Percentiles rank a stretch among this genome's conserved stretches.
These are phyloP conservation scores for Fragum whitleyi DNA, from an alignment of 2,888 invertebrate genomes.

Conservation along the genomic window DNA sequence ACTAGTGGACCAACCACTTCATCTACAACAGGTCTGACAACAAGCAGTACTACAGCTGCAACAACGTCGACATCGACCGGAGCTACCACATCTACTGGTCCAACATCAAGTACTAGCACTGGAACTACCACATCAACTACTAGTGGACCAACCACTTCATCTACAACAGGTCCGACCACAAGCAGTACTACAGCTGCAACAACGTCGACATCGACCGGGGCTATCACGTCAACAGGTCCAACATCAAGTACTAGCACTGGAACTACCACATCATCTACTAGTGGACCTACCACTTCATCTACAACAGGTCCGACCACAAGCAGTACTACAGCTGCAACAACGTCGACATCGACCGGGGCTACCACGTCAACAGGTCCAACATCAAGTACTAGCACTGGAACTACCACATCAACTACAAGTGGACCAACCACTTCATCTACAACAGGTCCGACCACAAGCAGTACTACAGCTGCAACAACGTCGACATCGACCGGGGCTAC, in stretches of 20 bases:
- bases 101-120: constrained; percentile 17
- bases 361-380: neutral
- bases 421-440: neutral
- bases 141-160: neutral
- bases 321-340: neutral
- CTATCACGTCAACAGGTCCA: neutral
- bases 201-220: neutral
- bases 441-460: neutral
- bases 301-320: constrained; percentile 2
- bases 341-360: neutral
- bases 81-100: neutral
- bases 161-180: neutral
- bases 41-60: neutral
- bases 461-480: neutral
- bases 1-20: neutral
- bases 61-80: neutral
- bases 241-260: neutral
- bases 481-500: constrained; percentile 4
- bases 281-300: neutral
- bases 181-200: neutral
- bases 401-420: constrained; percentile 3
- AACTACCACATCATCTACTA: neutral
- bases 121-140: constrained; percentile 8
- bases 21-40: constrained; percentile 16
- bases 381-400: constrained; percentile 9